Conservation (phyloP, 2,797 vertebrate genomes). For the Sebastes paucispinis region DNA sequence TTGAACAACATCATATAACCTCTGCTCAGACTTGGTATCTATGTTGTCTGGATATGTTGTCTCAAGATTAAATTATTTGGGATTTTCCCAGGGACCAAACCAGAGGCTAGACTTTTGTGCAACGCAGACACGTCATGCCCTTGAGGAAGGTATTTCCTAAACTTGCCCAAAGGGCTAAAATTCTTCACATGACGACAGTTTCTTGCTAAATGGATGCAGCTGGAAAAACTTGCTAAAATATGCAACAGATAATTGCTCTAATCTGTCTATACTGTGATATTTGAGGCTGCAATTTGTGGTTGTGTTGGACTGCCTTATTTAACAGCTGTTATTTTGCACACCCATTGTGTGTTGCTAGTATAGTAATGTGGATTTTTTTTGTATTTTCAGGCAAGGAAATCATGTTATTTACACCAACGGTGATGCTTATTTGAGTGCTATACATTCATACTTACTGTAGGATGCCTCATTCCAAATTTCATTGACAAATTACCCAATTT, state of each 20-base stretch:
- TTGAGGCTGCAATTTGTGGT: constrained; percentile 10
- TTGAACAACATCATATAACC: constrained; percentile 6
- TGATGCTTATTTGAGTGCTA: not conserved
- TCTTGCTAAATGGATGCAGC: constrained; percentile 9
- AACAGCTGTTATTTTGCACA: constrained; percentile 1
- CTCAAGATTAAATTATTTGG: constrained; percentile 17
- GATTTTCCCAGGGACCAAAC: constrained; percentile 22
- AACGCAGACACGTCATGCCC: constrained; percentile 11
- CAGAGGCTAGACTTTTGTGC: constrained; percentile 39
- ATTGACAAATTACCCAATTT: not conserved
- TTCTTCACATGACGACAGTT: constrained; percentile 1
- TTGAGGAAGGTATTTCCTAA: constrained; percentile 15
- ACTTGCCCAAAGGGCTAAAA: not conserved
- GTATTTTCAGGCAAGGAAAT: not conserved
- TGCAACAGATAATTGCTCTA: not conserved
- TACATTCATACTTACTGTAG: not conserved
- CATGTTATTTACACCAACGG: no score
- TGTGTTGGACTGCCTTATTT: not conserved
- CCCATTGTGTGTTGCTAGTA: not conserved
- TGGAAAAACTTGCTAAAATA: not conserved
- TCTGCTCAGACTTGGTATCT: constrained; percentile 24
- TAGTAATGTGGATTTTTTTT: not conserved
- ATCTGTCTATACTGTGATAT: constrained; percentile 26
- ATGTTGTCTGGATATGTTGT: constrained; percentile 26
- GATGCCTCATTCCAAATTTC: not conserved